Conservation (phyloP, 2,797 vertebrate genomes). For the Micrastur ruficollis region DNA sequence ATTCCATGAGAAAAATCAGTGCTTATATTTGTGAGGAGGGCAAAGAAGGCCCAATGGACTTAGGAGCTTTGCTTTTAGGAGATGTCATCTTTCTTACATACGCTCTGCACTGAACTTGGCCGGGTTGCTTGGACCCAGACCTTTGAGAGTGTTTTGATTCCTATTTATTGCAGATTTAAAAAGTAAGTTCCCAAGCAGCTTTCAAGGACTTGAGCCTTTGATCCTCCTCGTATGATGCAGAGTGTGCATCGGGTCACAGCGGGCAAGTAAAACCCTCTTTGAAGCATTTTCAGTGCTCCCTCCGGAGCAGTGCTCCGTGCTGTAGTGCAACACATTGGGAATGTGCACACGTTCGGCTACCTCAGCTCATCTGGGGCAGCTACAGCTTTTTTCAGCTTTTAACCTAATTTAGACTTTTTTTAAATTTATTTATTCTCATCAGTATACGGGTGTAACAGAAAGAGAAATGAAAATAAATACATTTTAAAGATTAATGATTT, state of each 20-base stretch:
- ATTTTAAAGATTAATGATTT: not conserved
- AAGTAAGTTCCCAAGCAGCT: not conserved
- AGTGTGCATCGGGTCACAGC: fast-evolving
- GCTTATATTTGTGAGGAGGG: not conserved
- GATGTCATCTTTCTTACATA: fast-evolving
- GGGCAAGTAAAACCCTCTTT: not conserved
- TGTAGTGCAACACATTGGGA: not conserved
- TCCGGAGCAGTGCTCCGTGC: fast-evolving
- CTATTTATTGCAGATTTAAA: not conserved
- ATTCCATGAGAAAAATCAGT: not conserved
- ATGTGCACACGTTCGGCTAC: fast-evolving
- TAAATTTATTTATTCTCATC: not conserved
- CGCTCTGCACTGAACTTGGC: not conserved
- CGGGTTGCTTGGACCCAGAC: not conserved
- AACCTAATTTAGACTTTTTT: not conserved
- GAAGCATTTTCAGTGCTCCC: not conserved
- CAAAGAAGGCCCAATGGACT: not conserved
- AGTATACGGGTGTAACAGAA: not conserved
- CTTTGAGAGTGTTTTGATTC: not conserved
- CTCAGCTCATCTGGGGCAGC: not conserved
- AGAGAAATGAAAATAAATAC: not conserved
- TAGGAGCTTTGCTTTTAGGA: not conserved
- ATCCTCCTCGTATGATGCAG: not conserved
- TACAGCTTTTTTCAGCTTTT: not conserved
- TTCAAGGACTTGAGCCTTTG: not conserved